Evolutionary conservation across 2,113 vertebrate species (phyloP), one percentile per base, ranked within the genome.

Genomic region (Cavia porcellus): DNA sequence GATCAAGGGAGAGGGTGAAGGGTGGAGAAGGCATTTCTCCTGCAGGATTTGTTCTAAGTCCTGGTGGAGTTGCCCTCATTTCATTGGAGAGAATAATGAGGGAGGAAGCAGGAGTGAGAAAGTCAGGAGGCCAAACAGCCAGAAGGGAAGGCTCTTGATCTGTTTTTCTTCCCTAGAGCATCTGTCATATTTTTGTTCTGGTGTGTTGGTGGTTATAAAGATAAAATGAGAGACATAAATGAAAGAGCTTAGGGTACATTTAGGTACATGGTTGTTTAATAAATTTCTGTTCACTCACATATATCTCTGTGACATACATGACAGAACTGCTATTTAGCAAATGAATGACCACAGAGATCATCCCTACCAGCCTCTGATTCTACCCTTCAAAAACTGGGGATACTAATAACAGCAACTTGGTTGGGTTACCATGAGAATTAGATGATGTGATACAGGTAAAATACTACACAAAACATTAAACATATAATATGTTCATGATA

Each of bases 51-150:
- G 55, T 85, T 81, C 75, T 82, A 61, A 57, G 64, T 79, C 90
- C 94, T 96, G 45, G 10, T 0, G 62, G 86, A 80, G 47, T 64
- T 94, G 90, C 45, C 83, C 88, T 95, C 80, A 2, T 95, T 95
- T 89, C 55, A 57, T 1, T 79, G 24, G 79, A 64, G 62, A 86
- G 72, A 93, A 96, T 97, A 95, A 95, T 85, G 88, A 96, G 59
- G 85, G 28, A 95, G 52, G 42, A 92, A 94, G 17, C 94, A 80
- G 25, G 42, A 52, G 35, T 24, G 25, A 86, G 55, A 64, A 84
- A 83, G 61, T 59, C 90, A 45, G 68, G 82, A 87, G 77, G 52
- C 59, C 59, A 90, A 59, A 62, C 25, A 94, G 47, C 45, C 87
- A n/a, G 45, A 15, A 70, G 61, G 90, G 86, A 86, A 77, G 52